A percentile compares a stretch with the other conserved stretches of the same genome.
Conservation (phyloP, 2,797 vertebrate species). For the Fistularia commersonii region DNA sequence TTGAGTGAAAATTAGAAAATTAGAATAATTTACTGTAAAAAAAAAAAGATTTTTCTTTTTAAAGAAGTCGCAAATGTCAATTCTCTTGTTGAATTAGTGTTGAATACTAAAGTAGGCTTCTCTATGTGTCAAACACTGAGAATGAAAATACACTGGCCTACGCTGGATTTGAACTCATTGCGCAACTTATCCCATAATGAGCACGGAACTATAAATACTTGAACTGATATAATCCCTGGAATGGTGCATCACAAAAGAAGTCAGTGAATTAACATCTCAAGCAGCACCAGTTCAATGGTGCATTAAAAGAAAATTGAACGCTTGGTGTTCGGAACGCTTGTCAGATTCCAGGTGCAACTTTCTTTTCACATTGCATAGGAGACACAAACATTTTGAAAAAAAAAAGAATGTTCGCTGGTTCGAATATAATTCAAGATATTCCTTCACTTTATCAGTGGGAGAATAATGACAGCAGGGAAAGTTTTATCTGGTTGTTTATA, state of each 20-base stretch:
- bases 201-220: conserved; percentile 30
- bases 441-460: too few relatives aligned
- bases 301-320: conserved; percentile 35
- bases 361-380: conserved; percentile 41
- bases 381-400: too few relatives aligned
- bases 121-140: conserved; percentile 27
- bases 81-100: conserved; percentile 4
- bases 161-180: conserved; percentile 24
- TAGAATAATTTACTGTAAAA: conserved; percentile 35
- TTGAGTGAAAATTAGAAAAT: conserved; percentile 49
- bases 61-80: conserved; percentile 3
- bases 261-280: conserved; percentile 34
- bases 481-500: not conserved
- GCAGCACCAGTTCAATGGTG: conserved; percentile 43
- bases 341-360: conserved; percentile 38
- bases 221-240: conserved; percentile 11
- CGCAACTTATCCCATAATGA: conserved; percentile 17
- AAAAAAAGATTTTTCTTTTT: conserved; percentile 36
- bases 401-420: too few relatives aligned
- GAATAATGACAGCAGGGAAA: not conserved
- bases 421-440: too few relatives aligned
- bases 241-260: conserved; percentile 20
- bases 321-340: conserved; percentile 21
- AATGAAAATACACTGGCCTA: conserved; percentile 33
- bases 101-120: conserved; percentile 22